Evolutionary conservation across 2,797 vertebrate species (phyloP), one percentile per base, ranked within the genome.

Genomic region (Xenopus petersii): DNA sequence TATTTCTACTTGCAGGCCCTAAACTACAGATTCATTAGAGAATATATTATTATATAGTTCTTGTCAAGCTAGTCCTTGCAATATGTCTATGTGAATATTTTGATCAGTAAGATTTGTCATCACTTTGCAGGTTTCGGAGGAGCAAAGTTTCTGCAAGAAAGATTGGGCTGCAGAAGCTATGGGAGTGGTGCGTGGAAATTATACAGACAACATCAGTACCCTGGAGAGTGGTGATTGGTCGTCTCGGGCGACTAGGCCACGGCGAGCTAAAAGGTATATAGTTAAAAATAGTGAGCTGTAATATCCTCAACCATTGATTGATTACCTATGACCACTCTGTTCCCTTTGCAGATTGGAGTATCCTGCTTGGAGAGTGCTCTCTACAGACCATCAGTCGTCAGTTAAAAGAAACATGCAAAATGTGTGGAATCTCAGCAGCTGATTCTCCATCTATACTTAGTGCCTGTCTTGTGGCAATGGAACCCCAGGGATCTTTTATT

Each of bases 381-480:
- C 92, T 99, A 79, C 96, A 96, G 85, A 96, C 95, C 79, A 94
- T 96, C 86, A 94, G 95, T 81, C 94, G 95, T 68, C 95, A 97
- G 88, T 93, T 98, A 74, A 94, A 93, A 87, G 97, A 98, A 78
- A 93, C 94, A 36, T 99, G 97, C 86, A 94, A 93, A 59, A 94
- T 98, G 92, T 98, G 97, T 56, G 96, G 97, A 24, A 95, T 98
- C 87, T 99, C 97, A 0, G 85, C 95, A 0, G 91, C 92, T 0
- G 97, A 99, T 86, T 96, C 96, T 26, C 97, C 97, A 49, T 91
- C 93, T 67, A 96, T 99, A 87, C 94, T 98, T 84, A 98, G 97
- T 85, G 96, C 97, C 93, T 99, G 97, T 82, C 90, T 99, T 85
- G 96, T 99, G 47, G 96, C 97, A 89, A 96, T 99, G 94, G 97